phyloP scores from a whole-genome alignment of 64 coral and sea anemone species.

The Porites australiensis region DNA sequence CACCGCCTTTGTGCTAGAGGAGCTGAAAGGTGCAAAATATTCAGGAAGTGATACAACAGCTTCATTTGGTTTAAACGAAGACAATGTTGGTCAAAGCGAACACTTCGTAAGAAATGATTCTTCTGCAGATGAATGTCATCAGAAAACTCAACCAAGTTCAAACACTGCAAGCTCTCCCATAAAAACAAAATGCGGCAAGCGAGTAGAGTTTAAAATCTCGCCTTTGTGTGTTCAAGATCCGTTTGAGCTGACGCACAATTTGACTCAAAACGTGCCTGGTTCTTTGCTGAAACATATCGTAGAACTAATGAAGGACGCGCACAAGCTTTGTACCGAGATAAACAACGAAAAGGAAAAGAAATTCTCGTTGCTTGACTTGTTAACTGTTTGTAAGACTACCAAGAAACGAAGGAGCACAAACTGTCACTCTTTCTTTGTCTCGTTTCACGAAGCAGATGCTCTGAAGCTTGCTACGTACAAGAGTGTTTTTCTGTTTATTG shows the following conservation, averaged over 20 bases:
- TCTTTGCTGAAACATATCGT: constrained; percentile 66
- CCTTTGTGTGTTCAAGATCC: constrained; percentile 94
- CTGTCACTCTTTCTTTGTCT: constrained; percentile 25
- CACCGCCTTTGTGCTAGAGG: constrained; percentile 22
- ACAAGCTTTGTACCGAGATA: constrained; percentile 19
- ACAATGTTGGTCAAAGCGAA: not conserved
- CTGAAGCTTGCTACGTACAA: not conserved
- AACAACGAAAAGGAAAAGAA: not conserved
- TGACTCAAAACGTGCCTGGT: constrained; percentile 76
- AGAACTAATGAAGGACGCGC: constrained; percentile 74
- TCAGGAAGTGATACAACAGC: not conserved
- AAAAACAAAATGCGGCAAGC: not conserved
- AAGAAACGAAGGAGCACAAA: constrained; percentile 18
- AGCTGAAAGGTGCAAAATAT: constrained; percentile 31
- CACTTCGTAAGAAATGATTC: not conserved
- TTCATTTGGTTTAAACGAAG: not conserved
- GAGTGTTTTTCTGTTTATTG: constrained; percentile 5
- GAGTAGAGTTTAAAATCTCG: constrained; percentile 64
- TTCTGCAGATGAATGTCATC: not conserved
- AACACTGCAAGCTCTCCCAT: not conserved
- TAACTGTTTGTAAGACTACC: constrained; percentile 25
- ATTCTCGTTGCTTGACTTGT: not conserved
- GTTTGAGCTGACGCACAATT: constrained; percentile 93
- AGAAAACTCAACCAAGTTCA: not conserved
- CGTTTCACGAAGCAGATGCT: not conserved